Percentiles rank a stretch among this genome's conserved stretches.
Evolutionary conservation across 2,113 vertebrate species (phyloP).

Genomic region (Python bivittatus): DNA sequence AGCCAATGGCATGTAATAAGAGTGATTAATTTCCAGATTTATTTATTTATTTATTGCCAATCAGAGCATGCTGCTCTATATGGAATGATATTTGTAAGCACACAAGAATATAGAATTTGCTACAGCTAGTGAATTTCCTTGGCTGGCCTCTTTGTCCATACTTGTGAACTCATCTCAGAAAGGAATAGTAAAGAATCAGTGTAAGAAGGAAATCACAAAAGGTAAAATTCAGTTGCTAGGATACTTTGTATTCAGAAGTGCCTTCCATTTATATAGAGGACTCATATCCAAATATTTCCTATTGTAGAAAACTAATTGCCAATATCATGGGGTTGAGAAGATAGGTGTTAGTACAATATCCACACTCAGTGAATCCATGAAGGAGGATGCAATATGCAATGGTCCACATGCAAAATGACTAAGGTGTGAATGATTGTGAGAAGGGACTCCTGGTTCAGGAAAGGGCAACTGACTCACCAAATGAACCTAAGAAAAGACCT

Average conservation of each 20-base stretch:
- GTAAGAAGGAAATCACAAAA: not conserved
- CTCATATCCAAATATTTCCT: not conserved
- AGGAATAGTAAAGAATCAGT: not conserved
- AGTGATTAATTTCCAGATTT: slow-evolving; percentile 31
- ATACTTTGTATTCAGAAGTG: not conserved
- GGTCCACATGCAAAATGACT: not conserved
- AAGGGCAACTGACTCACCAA: not conserved
- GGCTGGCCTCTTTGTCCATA: not conserved
- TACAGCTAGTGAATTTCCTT: not conserved
- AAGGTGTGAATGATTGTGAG: not conserved
- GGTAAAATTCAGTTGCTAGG: not conserved
- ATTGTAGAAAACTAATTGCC: not conserved
- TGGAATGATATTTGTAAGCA: accelerated
- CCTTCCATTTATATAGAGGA: not conserved
- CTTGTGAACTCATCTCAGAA: not conserved
- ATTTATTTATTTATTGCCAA: slow-evolving; percentile 36
- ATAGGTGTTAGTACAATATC: not conserved
- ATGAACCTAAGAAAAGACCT: not conserved
- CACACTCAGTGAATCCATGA: not conserved
- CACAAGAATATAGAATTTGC: not conserved
- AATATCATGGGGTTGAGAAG: not conserved
- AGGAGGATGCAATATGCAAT: not conserved
- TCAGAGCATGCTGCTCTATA: not conserved
- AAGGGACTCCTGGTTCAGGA: not conserved
- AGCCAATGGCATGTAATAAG: not conserved